Conservation (phyloP, 2,797 vertebrate species). For the Cynodonichthys magdalenae region DNA sequence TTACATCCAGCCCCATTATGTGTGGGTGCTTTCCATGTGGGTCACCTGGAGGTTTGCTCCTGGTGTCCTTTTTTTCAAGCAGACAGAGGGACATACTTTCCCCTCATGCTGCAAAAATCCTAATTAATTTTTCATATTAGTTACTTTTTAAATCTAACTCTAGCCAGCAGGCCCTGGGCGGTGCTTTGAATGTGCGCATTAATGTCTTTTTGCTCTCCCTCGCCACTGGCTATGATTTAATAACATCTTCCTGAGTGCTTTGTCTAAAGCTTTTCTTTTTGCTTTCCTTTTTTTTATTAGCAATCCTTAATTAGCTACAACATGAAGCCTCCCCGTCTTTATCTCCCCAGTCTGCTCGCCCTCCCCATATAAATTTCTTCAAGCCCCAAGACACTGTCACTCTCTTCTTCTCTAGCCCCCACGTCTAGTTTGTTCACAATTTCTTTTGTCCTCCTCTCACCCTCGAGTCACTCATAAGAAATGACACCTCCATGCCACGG, state of each 20-base stretch:
- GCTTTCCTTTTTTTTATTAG: conserved; percentile 59
- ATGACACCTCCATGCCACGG: conserved; percentile 45
- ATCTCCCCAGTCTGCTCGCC: conserved; percentile 16
- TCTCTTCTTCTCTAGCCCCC: conserved; percentile 3
- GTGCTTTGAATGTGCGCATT: conserved; percentile 69
- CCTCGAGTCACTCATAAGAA: conserved; percentile 49
- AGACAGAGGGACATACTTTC: conserved; percentile 29
- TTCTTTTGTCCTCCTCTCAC: conserved; percentile 21
- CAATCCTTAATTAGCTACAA: conserved; percentile 79
- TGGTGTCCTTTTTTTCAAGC: conserved; percentile 21
- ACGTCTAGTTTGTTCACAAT: background rate
- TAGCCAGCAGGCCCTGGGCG: conserved; percentile 63
- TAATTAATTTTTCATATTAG: conserved; percentile 81
- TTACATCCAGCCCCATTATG: conserved; percentile 31
- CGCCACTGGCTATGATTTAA: conserved; percentile 79
- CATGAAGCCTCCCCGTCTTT: conserved; percentile 41
- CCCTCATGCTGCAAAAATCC: conserved; percentile 40
- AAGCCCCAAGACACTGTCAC: conserved; percentile 9
- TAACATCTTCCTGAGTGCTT: conserved; percentile 67
- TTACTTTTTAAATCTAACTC: conserved; percentile 80
- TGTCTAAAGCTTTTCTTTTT: conserved; percentile 63
- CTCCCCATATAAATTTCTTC: conserved; percentile 6
- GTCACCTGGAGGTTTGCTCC: conserved; percentile 42
- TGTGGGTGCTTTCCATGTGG: background rate
- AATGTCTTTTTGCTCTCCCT: conserved; percentile 61